Evolutionary conservation across 2,888 invertebrate genomes (phyloP).

Genomic region (Podotricha telesiphe): DNA sequence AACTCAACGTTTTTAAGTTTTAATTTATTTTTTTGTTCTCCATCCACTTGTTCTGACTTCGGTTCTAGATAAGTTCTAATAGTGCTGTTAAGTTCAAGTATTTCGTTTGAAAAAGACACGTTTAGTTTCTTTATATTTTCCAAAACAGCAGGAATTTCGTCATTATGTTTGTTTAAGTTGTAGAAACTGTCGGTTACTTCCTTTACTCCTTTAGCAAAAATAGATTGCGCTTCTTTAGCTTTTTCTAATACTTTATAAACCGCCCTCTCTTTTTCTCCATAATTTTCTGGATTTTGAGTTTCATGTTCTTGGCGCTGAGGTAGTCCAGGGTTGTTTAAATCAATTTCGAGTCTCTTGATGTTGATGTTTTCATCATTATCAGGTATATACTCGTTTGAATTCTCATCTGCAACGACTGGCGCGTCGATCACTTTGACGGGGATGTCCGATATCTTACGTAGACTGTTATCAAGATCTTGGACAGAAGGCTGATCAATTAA

Average conservation of each 20-base stretch:
- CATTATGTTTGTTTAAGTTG: constrained; percentile 56
- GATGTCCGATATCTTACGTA: constrained; percentile 55
- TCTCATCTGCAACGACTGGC: constrained; percentile 49
- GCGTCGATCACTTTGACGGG: constrained; percentile 68
- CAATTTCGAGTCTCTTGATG: constrained; percentile 60
- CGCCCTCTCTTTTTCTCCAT: constrained; percentile 55
- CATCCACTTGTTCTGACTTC: constrained; percentile 41
- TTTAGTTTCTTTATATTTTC: constrained; percentile 60
- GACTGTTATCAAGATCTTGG: constrained; percentile 60
- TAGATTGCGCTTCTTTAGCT: constrained; percentile 57
- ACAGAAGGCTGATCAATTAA: constrained; percentile 56
- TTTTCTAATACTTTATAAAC: constrained; percentile 58
- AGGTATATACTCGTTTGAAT: constrained; percentile 51
- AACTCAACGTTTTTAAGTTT: constrained; percentile 50
- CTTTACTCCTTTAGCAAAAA: constrained; percentile 55
- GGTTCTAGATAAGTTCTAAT: constrained; percentile 56
- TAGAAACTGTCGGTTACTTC: constrained; percentile 62
- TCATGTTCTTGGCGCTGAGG: constrained; percentile 76
- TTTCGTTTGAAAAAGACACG: constrained; percentile 58
- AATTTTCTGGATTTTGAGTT: constrained; percentile 68
- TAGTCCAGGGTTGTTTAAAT: constrained; percentile 67
- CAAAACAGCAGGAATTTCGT: constrained; percentile 58
- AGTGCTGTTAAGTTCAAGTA: constrained; percentile 62
- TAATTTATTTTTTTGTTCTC: constrained; percentile 44
- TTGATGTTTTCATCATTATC: constrained; percentile 48